Base-by-base conservation (phyloP, 2,797 vertebrate species). In the Vireo griseus region DNA sequence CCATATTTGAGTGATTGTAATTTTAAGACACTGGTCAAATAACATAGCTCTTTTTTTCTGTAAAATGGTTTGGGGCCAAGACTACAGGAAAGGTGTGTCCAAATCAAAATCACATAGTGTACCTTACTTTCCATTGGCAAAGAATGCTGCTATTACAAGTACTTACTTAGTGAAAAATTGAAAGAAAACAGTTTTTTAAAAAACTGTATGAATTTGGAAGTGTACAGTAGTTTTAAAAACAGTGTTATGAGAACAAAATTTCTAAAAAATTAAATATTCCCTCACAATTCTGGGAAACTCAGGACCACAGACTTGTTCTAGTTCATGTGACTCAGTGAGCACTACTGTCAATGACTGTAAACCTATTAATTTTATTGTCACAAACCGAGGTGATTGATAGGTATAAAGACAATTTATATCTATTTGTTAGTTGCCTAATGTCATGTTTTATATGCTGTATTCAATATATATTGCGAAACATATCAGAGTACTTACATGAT, bases 281-380 rank as follows among this genome's bases (percentile, higher is more conserved):
- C 4, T 40, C 12, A 3, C 17, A 31, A 26, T 73, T 67, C 39
- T 88, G 16, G 5, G n/a, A 73, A 89, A 45, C 13, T 4, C 40
- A 54, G 71, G 33, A 59, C 4, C 16, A 10, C 11, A 68, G 58
- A 74, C 84, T 29, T 73, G 5, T 88, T 79, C 44, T 80, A 61
- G 51, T 77, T 57, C 40, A 17, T 0, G 4, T 78, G 71, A 57
- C 37, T 89, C 28, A 50, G 16, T 55, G 33, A 45, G 22, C 39
- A 39, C 39, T 35, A 76, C 77, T 89, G 45, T 21, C 4, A 5
- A 0, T 88, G 37, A 65, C 55, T 91, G 26, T 65, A 90, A 91
- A 86, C 7, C 35, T 82, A 8, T 62, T 87, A 77, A 85, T 95
- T 94, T 85, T 89, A 37, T 58, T 87, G 61, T 92, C 84, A 80